These are phyloP conservation scores for Agapornis canus DNA, from an alignment of 2,797 vertebrate species.

Conservation along the genomic window DNA sequence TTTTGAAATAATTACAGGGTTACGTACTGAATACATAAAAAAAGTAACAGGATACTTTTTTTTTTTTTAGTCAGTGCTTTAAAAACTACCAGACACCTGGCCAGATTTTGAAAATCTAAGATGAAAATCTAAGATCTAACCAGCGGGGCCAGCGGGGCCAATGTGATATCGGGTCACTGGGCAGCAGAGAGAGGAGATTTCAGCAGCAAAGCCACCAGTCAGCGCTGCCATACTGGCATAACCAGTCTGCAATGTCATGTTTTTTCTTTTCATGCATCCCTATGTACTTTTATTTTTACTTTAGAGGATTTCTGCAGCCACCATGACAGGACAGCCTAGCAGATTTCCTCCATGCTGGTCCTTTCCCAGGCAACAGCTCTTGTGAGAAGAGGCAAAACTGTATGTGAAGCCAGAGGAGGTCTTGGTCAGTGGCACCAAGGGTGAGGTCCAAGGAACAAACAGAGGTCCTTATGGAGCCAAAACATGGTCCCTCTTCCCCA, in stretches of 20 bases:
- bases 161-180: neutral
- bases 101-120: neutral
- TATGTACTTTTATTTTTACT: neutral
- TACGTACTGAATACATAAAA: neutral
- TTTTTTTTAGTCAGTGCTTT: neutral
- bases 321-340: neutral
- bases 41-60: neutral
- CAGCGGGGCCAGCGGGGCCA: no score
- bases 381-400: neutral
- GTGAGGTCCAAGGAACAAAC: neutral
- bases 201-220: neutral
- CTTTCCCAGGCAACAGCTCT: neutral
- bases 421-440: neutral
- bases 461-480: neutral
- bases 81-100: neutral
- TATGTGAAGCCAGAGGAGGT: fast-evolving
- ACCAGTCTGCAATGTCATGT: fast-evolving
- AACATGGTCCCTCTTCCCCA: neutral
- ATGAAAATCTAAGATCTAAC: neutral
- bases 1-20: neutral
- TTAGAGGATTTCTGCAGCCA: neutral
- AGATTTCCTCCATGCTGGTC: neutral
- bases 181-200: neutral
- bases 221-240: neutral
- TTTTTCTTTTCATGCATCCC: neutral